Percentiles rank a stretch among this genome's conserved stretches.
Conservation (phyloP, 1,140 invertebrate species). For the Episyrphus balteatus region DNA sequence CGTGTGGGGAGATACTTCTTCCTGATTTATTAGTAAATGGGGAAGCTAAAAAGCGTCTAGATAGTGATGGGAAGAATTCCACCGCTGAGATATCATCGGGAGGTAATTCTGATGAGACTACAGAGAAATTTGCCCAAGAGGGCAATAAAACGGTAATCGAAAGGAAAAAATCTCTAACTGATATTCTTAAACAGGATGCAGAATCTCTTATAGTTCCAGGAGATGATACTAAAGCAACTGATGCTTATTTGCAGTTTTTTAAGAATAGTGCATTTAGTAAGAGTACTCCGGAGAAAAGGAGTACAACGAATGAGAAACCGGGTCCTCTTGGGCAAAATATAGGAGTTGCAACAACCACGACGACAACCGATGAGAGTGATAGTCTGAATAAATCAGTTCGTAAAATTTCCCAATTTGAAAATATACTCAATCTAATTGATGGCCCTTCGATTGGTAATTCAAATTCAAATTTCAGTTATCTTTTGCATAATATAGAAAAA, state of each 20-base stretch:
- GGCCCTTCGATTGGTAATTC: too few relatives aligned
- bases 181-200: not conserved
- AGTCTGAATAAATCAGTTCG: too few relatives aligned
- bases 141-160: not conserved
- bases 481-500: too few relatives aligned
- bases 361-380: too few relatives aligned
- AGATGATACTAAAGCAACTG: not conserved
- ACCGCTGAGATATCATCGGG: conserved; percentile 13
- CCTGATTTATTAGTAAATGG: conserved; percentile 7
- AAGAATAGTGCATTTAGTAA: too few relatives aligned
- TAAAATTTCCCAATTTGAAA: too few relatives aligned
- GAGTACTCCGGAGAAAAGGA: too few relatives aligned
- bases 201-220: not conserved
- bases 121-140: not conserved
- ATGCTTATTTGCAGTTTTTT: not conserved
- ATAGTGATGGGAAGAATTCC: conserved; percentile 15
- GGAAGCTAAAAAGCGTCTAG: not conserved
- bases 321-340: not conserved
- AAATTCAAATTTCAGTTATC: too few relatives aligned
- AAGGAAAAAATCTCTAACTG: not conserved
- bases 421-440: too few relatives aligned
- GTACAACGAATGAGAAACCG: not conserved
- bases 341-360: too few relatives aligned
- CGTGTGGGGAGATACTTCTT: conserved; percentile 7
- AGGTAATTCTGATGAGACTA: conserved; percentile 11